phyloP scores from a whole-genome alignment of 2,888 invertebrate genomes.

The Crioceris asparagi region DNA sequence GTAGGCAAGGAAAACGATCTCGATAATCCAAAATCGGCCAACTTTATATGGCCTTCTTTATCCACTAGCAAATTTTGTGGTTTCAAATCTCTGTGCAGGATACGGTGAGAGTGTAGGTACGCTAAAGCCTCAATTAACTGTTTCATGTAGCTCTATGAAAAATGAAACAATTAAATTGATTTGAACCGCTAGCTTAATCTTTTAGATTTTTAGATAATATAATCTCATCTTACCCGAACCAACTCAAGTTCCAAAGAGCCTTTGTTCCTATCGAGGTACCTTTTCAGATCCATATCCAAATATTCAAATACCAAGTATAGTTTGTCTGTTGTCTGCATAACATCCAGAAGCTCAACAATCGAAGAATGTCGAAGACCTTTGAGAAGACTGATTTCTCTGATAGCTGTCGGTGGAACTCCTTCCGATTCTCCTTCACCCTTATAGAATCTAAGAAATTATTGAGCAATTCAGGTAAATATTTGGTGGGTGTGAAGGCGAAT shows the following conservation, averaged over 20 bases:
- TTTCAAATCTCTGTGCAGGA: slow-evolving; percentile 88
- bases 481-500: neutral
- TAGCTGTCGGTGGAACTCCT: slow-evolving; percentile 95
- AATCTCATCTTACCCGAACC: slow-evolving; percentile 49
- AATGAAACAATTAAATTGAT: neutral
- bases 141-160: slow-evolving; percentile 61
- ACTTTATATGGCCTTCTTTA: slow-evolving; percentile 73
- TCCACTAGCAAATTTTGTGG: slow-evolving; percentile 94
- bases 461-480: neutral
- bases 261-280: slow-evolving; percentile 65
- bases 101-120: slow-evolving; percentile 82
- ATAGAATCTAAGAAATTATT: slow-evolving; percentile 26
- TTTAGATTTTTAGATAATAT: neutral
- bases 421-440: slow-evolving; percentile 70
- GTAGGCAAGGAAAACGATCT: slow-evolving; percentile 87
- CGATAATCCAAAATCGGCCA: slow-evolving; percentile 95
- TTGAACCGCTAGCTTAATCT: too few species aligned
- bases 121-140: slow-evolving; percentile 81
- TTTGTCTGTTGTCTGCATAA: slow-evolving; percentile 74
- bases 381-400: slow-evolving; percentile 89
- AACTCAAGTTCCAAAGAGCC: slow-evolving; percentile 51
- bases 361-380: slow-evolving; percentile 84
- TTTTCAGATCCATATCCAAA: slow-evolving; percentile 86
- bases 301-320: slow-evolving; percentile 92
- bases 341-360: slow-evolving; percentile 82